Evolutionary conservation across 1,140 invertebrate genomes (phyloP).

Genomic region (Whitmania pigra): DNA sequence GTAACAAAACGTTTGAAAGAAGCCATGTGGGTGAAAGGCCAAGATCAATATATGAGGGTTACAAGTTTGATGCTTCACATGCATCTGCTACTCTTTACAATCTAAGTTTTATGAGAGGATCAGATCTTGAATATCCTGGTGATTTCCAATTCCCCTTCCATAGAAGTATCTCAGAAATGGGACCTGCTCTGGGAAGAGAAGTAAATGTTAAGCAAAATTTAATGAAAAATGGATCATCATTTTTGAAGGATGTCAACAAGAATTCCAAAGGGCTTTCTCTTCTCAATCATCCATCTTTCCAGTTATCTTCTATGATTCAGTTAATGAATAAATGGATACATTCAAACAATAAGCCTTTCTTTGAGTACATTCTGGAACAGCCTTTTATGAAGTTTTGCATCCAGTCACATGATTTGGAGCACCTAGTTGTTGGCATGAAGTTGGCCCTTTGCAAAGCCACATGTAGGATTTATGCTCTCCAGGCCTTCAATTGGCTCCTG

Average conservation of each 20-base stretch:
- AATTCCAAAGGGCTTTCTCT: constrained; percentile 54
- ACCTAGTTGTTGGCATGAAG: constrained; percentile 66
- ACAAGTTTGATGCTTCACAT: constrained; percentile 1
- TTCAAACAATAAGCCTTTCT: neutral
- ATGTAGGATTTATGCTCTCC: constrained; percentile 72
- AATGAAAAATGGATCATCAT: neutral
- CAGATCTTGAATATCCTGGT: too few species aligned
- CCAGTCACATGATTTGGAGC: constrained; percentile 69
- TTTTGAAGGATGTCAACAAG: neutral
- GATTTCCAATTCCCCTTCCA: neutral
- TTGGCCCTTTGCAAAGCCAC: constrained; percentile 67
- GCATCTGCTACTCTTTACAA: neutral
- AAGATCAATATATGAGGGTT: constrained; percentile 4
- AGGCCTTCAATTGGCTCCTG: constrained; percentile 88
- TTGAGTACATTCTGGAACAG: constrained; percentile 25
- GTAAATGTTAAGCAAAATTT: neutral
- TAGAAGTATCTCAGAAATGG: constrained; percentile 18
- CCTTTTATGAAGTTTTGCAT: constrained; percentile 68
- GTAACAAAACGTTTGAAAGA: neutral
- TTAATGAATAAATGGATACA: constrained; percentile 11
- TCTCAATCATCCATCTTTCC: constrained; percentile 66
- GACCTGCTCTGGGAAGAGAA: constrained; percentile 7
- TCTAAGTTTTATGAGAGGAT: neutral
- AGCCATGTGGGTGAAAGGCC: neutral
- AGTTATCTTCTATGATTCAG: constrained; percentile 43